These are phyloP conservation scores for Hemibagrus guttatus DNA, from an alignment of 2,797 vertebrate species.

Conservation along the genomic window DNA sequence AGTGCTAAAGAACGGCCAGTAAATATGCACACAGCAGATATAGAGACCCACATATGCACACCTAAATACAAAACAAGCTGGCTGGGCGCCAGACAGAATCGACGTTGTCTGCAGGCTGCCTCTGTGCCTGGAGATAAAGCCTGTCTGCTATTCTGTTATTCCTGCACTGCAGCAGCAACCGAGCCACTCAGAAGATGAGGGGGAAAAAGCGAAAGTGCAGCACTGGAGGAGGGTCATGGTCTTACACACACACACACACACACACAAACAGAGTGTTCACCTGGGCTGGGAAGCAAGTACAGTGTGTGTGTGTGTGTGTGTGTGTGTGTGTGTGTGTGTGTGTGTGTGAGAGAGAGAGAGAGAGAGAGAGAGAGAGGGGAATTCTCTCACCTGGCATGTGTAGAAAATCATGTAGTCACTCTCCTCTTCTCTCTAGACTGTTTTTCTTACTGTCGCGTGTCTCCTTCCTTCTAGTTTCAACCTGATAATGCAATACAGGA, in stretches of 20 bases:
- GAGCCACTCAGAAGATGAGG: conserved; percentile 27
- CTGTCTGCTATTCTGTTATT: conserved; percentile 56
- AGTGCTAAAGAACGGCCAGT: conserved; percentile 12
- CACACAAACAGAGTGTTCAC: conserved; percentile 40
- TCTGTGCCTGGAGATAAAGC: conserved; percentile 39
- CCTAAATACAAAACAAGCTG: conserved; percentile 30
- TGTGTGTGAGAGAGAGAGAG: conserved; percentile 10
- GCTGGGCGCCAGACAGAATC: conserved; percentile 33
- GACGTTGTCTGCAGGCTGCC: conserved; percentile 13
- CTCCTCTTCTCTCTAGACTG: conserved; percentile 13
- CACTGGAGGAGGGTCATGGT: conserved; percentile 8
- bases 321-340: not conserved
- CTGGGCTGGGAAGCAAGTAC: conserved; percentile 43
- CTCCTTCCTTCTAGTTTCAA: conserved; percentile 41
- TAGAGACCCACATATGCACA: conserved; percentile 29
- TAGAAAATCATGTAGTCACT: conserved; percentile 24
- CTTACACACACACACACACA: conserved; percentile 30
- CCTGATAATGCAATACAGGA: conserved; percentile 31
- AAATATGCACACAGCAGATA: conserved; percentile 12
- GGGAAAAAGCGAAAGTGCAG: not conserved
- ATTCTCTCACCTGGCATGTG: conserved; percentile 53
- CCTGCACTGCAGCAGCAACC: conserved; percentile 55
- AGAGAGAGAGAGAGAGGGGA: conserved; percentile 21
- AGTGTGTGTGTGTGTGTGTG: not conserved
- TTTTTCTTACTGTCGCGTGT: not conserved